A percentile compares a stretch with the other conserved stretches of the same genome.
These are phyloP conservation scores for Flexamia atlantica DNA, from an alignment of 2,888 invertebrate species.

Conservation along the genomic window DNA sequence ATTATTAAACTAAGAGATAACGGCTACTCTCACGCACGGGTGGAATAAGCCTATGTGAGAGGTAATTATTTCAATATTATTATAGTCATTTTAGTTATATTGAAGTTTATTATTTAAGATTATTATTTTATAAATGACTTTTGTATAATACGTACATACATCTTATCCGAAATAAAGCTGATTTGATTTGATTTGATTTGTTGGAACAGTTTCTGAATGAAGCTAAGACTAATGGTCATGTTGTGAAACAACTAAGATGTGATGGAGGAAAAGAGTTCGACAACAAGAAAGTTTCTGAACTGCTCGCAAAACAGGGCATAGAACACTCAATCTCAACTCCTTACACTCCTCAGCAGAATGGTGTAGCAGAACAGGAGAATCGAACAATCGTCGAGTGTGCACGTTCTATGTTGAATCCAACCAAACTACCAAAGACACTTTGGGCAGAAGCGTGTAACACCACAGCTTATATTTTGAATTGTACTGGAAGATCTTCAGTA, in stretches of 20 bases:
- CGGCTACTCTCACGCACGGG: too few species aligned
- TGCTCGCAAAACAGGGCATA: neutral
- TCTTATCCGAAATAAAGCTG: too few species aligned
- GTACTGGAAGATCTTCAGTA: neutral
- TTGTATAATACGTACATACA: too few species aligned
- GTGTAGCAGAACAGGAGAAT: neutral
- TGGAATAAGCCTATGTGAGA: too few species aligned
- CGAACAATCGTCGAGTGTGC: neutral
- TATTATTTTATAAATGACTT: too few species aligned
- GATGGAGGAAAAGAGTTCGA: neutral
- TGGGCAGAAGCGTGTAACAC: neutral
- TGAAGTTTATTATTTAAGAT: too few species aligned
- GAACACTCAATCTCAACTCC: neutral
- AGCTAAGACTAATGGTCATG: neutral
- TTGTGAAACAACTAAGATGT: neutral
- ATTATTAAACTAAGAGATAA: too few species aligned
- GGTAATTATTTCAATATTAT: too few species aligned
- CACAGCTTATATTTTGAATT: neutral
- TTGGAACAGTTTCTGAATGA: neutral
- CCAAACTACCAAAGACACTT: neutral
- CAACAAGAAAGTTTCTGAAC: neutral
- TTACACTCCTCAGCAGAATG: neutral
- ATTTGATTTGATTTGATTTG: too few species aligned
- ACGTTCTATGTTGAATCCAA: neutral
- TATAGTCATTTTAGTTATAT: too few species aligned